A percentile compares a stretch with the other conserved stretches of the same genome.
phyloP scores from a whole-genome alignment of 1,140 invertebrate species.

The Rhyacophila brunnea region DNA sequence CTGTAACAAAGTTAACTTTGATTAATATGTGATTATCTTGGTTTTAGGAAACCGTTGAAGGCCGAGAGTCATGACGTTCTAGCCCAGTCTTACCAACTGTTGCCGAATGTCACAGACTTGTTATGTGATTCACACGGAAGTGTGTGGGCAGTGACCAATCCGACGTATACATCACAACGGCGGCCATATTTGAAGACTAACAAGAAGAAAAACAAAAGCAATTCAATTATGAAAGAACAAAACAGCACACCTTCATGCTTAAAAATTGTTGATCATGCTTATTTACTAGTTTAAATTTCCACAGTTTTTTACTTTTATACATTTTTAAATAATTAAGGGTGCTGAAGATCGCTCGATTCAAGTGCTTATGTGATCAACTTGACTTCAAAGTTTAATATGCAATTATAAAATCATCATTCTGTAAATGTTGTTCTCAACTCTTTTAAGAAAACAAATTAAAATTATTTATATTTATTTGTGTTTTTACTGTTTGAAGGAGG shows the following conservation, averaged over 20 bases:
- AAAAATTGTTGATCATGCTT: conserved; percentile 6
- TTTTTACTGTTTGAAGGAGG: too few species aligned
- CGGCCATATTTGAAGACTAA: not conserved
- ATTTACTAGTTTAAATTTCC: not conserved
- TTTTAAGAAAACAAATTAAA: too few species aligned
- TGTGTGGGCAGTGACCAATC: conserved; percentile 40
- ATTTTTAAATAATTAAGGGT: too few species aligned
- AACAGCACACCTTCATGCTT: conserved; percentile 9
- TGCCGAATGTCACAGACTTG: conserved; percentile 39
- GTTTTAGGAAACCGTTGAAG: conserved; percentile 36
- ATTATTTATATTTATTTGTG: too few species aligned
- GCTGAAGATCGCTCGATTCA: too few species aligned
- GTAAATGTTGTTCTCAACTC: too few species aligned
- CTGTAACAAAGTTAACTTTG: not conserved
- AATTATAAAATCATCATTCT: too few species aligned
- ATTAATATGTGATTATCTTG: not conserved
- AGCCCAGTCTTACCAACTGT: conserved; percentile 37
- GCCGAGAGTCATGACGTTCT: conserved; percentile 41
- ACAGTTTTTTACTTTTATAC: too few species aligned
- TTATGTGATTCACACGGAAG: conserved; percentile 36
- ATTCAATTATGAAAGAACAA: not conserved
- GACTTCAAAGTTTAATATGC: too few species aligned
- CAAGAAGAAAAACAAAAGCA: not conserved
- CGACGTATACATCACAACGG: conserved; percentile 4
- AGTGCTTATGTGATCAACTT: too few species aligned